Evolutionary conservation across 1,140 invertebrate species (phyloP).

Genomic region (Ladona fulva): DNA sequence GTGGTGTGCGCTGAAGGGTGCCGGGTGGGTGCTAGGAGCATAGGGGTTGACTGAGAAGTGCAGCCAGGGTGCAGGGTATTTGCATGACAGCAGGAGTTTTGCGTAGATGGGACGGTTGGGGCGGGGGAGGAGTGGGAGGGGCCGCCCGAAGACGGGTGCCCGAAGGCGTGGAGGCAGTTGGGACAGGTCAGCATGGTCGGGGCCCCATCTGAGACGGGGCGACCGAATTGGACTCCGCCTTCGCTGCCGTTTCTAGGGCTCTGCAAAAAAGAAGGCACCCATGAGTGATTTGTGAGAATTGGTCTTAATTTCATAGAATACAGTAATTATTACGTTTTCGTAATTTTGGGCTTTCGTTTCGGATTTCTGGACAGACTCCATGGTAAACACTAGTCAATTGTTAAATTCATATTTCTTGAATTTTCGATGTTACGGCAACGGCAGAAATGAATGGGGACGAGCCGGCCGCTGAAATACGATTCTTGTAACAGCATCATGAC

Average conservation of each 20-base stretch:
- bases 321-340: too few species aligned
- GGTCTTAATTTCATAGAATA: too few species aligned
- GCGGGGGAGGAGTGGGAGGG: neutral
- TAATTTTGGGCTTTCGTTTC: too few species aligned
- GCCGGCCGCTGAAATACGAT: too few species aligned
- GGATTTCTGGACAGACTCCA: too few species aligned
- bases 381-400: too few species aligned
- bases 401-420: too few species aligned
- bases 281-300: neutral
- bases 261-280: neutral
- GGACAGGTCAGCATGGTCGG: conserved; percentile 42
- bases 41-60: conserved; percentile 28
- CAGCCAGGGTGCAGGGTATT: neutral
- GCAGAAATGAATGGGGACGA: too few species aligned
- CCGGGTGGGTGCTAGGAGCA: neutral
- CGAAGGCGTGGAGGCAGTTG: conserved; percentile 51
- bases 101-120: conserved; percentile 24
- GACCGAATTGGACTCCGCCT: neutral
- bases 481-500: too few species aligned
- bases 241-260: neutral
- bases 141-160: neutral
- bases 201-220: neutral
- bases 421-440: too few species aligned
- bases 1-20: conserved; percentile 14
- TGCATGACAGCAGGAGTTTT: neutral